phyloP scores from a whole-genome alignment of 2,797 vertebrate species.

The Pygocentrus nattereri region DNA sequence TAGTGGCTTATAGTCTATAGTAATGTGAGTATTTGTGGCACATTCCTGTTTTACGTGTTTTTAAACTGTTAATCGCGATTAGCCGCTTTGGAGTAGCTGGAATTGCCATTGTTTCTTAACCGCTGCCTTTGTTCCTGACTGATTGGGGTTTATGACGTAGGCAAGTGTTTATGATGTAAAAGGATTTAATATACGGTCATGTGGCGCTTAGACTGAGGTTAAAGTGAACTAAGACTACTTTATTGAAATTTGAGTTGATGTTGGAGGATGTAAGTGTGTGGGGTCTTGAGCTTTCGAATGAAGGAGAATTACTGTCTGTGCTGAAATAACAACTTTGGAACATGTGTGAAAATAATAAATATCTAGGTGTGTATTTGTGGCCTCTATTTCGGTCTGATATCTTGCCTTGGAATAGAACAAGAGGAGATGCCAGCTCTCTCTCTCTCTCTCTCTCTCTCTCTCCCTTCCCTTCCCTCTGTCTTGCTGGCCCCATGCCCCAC shows the following conservation, averaged over 20 bases:
- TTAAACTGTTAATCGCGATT: slow-evolving; percentile 59
- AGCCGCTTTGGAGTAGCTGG: slow-evolving; percentile 49
- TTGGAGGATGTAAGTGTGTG: background rate
- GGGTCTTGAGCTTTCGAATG: background rate
- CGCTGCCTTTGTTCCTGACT: background rate
- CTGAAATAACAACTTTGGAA: slow-evolving; percentile 25
- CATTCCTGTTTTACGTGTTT: background rate
- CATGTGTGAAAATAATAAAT: slow-evolving; percentile 10
- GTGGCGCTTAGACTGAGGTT: background rate
- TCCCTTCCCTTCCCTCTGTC: slow-evolving; percentile 31
- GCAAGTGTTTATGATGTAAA: slow-evolving; percentile 22
- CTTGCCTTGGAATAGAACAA: slow-evolving; percentile 40
- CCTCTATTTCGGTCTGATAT: slow-evolving; percentile 18
- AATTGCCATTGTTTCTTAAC: slow-evolving; percentile 47
- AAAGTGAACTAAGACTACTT: background rate
- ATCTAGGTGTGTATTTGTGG: slow-evolving; percentile 30
- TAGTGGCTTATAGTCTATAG: no score
- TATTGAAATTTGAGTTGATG: background rate
- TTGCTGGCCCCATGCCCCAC: slow-evolving; percentile 23
- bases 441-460: slow-evolving; percentile 20
- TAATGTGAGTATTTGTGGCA: background rate
- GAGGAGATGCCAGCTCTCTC: slow-evolving; percentile 22
- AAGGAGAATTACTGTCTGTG: slow-evolving; percentile 4
- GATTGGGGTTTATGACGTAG: slow-evolving; percentile 1
- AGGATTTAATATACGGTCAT: background rate